Evolutionary conservation across 1,140 invertebrate species (phyloP).

Genomic region (Lepidurus packardi): DNA sequence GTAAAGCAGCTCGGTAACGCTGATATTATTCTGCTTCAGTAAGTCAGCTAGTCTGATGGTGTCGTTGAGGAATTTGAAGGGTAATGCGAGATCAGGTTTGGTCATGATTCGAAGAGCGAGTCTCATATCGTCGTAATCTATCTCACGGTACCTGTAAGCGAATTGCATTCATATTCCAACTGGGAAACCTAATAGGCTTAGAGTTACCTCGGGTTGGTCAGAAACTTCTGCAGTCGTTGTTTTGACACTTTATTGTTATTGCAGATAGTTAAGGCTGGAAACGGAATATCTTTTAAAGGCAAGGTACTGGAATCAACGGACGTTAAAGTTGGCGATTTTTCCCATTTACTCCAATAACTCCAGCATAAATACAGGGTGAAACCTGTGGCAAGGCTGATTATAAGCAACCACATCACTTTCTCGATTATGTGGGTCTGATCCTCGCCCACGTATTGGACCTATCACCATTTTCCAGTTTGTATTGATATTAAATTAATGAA

Average conservation of each 20-base stretch:
- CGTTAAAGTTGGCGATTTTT: slow-evolving; percentile 28
- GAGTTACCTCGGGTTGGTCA: not conserved
- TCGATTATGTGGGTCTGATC: not conserved
- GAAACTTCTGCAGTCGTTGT: not conserved
- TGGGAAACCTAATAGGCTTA: not conserved
- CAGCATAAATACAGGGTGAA: slow-evolving; percentile 26
- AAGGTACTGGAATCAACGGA: slow-evolving; percentile 59
- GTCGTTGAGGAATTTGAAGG: not conserved
- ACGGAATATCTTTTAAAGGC: slow-evolving; percentile 62
- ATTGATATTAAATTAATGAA: not conserved
- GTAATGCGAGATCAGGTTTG: not conserved
- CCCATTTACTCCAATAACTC: slow-evolving; percentile 29
- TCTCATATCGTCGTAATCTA: slow-evolving; percentile 25
- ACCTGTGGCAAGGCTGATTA: not conserved
- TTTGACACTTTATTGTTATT: slow-evolving; percentile 55
- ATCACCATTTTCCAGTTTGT: not conserved
- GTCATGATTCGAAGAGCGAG: slow-evolving; percentile 25
- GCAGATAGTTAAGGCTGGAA: slow-evolving; percentile 63
- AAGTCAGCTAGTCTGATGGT: not conserved
- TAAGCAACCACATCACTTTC: slow-evolving; percentile 19
- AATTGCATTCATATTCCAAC: not conserved
- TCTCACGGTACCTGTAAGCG: not conserved
- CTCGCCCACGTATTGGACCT: not conserved
- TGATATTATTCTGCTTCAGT: not conserved
- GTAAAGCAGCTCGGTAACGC: not conserved